phyloP scores from a whole-genome alignment of 2,888 invertebrate genomes.

The Reticulitermes lucifugus region DNA sequence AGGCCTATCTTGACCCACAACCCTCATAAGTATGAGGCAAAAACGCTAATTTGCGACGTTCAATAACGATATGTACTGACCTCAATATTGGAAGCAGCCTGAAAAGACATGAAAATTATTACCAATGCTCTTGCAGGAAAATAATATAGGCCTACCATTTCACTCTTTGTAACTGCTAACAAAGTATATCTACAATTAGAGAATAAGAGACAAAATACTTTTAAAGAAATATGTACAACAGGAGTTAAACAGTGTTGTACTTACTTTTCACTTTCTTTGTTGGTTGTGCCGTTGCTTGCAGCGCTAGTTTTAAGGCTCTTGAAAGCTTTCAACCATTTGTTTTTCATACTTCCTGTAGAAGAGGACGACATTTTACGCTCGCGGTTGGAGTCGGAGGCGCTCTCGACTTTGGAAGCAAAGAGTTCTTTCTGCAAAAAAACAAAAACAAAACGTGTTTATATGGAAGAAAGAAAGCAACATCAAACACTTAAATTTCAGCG shows the following conservation, averaged over 20 bases:
- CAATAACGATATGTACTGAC: too few species aligned
- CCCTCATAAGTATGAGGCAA: too few species aligned
- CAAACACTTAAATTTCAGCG: not conserved
- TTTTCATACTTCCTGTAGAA: conserved; percentile 92
- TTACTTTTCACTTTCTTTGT: conserved; percentile 73
- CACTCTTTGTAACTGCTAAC: too few species aligned
- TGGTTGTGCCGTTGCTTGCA: conserved; percentile 63
- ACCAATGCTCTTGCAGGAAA: too few species aligned
- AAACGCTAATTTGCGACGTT: too few species aligned
- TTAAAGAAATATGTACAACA: too few species aligned
- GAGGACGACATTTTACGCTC: conserved; percentile 89
- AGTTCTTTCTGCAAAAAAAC: conserved; percentile 80
- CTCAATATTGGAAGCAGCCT: too few species aligned
- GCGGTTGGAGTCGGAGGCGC: conserved; percentile 70
- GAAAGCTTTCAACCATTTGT: conserved; percentile 97
- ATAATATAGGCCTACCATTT: too few species aligned
- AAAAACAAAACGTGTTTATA: not conserved
- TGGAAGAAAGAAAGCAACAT: not conserved
- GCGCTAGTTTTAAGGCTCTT: conserved; percentile 85
- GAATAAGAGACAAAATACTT: too few species aligned
- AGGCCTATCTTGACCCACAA: too few species aligned
- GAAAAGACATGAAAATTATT: too few species aligned
- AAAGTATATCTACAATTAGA: too few species aligned
- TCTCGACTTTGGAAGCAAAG: conserved; percentile 80
- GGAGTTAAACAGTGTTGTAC: conserved; percentile 57